phyloP scores from a whole-genome alignment of 2,113 vertebrate species.

The Phocoena sinus region DNA sequence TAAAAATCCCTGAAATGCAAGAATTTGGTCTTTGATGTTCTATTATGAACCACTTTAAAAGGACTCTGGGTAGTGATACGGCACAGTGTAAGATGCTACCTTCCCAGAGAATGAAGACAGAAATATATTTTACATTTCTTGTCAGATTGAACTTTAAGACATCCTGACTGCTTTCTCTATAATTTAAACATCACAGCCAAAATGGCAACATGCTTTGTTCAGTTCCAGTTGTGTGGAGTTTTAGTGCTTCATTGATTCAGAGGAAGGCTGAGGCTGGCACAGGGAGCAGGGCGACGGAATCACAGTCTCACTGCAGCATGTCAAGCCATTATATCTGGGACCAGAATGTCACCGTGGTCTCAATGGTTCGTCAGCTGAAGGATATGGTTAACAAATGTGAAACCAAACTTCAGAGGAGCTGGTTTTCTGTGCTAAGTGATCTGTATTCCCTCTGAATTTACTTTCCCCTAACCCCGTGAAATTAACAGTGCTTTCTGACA shows the following conservation, averaged over 20 bases:
- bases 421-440: slow-evolving; percentile 99
- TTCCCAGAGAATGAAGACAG: slow-evolving; percentile 70
- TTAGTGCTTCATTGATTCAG: slow-evolving; percentile 75
- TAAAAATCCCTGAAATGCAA: not conserved
- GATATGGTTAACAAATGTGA: slow-evolving; percentile 98
- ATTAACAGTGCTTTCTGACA: slow-evolving; percentile 99
- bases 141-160: slow-evolving; percentile 85
- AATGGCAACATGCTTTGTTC: slow-evolving; percentile 82
- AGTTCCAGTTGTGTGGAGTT: slow-evolving; percentile 82
- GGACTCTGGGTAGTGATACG: slow-evolving; percentile 32
- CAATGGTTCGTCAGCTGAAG: slow-evolving; percentile 92
- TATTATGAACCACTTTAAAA: slow-evolving; percentile 19
- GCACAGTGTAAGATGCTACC: slow-evolving; percentile 59
- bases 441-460: slow-evolving; percentile 99
- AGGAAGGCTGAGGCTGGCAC: slow-evolving; percentile 67
- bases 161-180: slow-evolving; percentile 75
- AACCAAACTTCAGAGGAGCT: slow-evolving; percentile 89
- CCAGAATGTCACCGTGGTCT: slow-evolving; percentile 87
- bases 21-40: not conserved
- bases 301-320: slow-evolving; percentile 83
- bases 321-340: slow-evolving; percentile 87
- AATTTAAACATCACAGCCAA: slow-evolving; percentile 80
- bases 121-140: slow-evolving; percentile 81
- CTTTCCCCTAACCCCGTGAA: slow-evolving; percentile 99
- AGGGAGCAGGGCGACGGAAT: slow-evolving; percentile 75